Conservation (phyloP, 2,888 invertebrate species). For the Zhengitettix transpicula region DNA sequence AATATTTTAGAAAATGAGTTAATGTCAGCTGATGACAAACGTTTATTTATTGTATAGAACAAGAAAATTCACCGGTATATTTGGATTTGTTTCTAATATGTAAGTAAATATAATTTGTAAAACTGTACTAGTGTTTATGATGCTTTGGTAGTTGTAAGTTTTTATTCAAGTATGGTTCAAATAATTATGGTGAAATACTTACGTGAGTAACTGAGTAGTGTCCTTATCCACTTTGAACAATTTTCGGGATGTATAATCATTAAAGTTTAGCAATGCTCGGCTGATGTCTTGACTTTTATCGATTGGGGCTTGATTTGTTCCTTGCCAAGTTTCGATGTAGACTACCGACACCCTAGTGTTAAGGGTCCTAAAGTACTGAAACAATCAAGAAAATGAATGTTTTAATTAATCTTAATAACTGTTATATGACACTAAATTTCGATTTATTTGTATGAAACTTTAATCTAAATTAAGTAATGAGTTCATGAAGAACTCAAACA, state of each 20-base stretch:
- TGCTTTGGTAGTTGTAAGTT: background rate
- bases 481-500: too few relatives aligned
- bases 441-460: too few relatives aligned
- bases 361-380: slow-evolving; percentile 81
- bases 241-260: slow-evolving; percentile 75
- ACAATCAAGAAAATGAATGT: slow-evolving; percentile 8
- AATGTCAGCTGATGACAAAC: too few relatives aligned
- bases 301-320: slow-evolving; percentile 69
- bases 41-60: too few relatives aligned
- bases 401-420: too few relatives aligned
- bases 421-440: too few relatives aligned
- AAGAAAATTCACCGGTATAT: too few relatives aligned
- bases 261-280: slow-evolving; percentile 76
- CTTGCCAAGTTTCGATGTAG: slow-evolving; percentile 94
- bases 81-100: too few relatives aligned
- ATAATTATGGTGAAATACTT: slow-evolving; percentile 27
- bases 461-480: too few relatives aligned
- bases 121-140: background rate
- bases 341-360: slow-evolving; percentile 90
- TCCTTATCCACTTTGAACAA: slow-evolving; percentile 77
- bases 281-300: slow-evolving; percentile 75
- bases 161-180: too few relatives aligned
- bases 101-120: too few relatives aligned
- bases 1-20: too few relatives aligned
- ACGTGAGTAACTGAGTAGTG: slow-evolving; percentile 84